Conservation (phyloP, 2,888 invertebrate genomes). For the Penaeus monodon region DNA sequence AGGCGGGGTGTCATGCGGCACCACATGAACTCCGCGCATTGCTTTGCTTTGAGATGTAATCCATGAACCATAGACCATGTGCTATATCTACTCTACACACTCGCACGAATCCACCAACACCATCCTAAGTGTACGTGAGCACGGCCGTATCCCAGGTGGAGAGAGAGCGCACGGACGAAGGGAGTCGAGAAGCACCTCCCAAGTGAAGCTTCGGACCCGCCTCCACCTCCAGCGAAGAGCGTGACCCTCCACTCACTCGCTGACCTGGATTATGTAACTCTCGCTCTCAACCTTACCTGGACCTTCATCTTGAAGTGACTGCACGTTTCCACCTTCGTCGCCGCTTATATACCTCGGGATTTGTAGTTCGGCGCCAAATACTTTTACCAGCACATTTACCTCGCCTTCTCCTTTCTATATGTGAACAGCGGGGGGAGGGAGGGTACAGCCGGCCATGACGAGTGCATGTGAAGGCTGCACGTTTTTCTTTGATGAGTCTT, state of each 20-base stretch:
- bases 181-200: neutral
- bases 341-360: constrained; percentile 23
- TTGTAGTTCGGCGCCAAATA: constrained; percentile 13
- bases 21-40: no score
- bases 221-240: neutral
- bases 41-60: no score
- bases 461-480: no score
- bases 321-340: neutral
- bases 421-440: neutral
- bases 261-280: neutral
- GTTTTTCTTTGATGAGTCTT: no score
- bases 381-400: constrained; percentile 18
- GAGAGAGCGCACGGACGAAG: neutral
- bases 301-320: constrained; percentile 37
- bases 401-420: constrained; percentile 30
- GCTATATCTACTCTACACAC: no score
- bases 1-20: no score
- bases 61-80: no score
- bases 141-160: no score
- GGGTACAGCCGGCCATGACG: no score
- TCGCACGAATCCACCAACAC: no score
- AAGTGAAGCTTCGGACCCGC: neutral
- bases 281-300: constrained; percentile 20
- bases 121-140: no score
- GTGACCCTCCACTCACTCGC: neutral